Percentiles rank a stretch among this genome's conserved stretches.
phyloP scores from a whole-genome alignment of 2,797 vertebrate genomes.

The Anomalospiza imberbis region DNA sequence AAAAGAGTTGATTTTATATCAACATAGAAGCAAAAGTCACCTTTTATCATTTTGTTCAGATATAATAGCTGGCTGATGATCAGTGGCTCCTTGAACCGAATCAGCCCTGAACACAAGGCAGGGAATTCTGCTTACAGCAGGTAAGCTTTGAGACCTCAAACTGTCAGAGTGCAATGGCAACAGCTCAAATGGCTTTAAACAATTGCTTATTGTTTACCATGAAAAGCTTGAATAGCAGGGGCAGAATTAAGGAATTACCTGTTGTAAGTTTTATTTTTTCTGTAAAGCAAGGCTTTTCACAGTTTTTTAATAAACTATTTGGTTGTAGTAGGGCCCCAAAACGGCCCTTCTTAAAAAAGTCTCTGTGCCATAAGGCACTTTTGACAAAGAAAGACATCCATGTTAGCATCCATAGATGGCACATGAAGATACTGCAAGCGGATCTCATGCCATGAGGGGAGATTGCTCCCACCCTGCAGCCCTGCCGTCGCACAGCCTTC shows the following conservation, averaged over 20 bases:
- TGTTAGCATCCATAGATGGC: accelerated
- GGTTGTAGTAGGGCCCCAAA: neutral
- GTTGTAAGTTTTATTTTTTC: neutral
- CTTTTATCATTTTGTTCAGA: neutral
- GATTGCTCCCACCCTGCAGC: accelerated
- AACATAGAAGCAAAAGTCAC: neutral
- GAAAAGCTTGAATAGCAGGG: neutral
- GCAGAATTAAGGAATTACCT: neutral
- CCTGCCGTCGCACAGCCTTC: neutral
- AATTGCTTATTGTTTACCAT: neutral
- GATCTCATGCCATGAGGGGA: accelerated
- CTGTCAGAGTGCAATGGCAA: neutral
- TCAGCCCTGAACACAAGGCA: neutral
- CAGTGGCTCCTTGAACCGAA: accelerated
- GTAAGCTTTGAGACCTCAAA: accelerated
- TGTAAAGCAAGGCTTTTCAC: neutral
- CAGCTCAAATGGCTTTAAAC: neutral
- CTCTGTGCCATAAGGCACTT: neutral
- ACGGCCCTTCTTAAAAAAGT: accelerated
- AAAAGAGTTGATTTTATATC: neutral
- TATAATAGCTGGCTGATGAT: neutral
- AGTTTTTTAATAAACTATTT: neutral
- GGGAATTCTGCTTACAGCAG: neutral
- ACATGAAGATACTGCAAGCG: accelerated
- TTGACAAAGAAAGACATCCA: accelerated